Percentiles rank a stretch among this genome's conserved stretches.
Conservation (phyloP, 2,113 vertebrate genomes). For the Solenodon paradoxus region DNA sequence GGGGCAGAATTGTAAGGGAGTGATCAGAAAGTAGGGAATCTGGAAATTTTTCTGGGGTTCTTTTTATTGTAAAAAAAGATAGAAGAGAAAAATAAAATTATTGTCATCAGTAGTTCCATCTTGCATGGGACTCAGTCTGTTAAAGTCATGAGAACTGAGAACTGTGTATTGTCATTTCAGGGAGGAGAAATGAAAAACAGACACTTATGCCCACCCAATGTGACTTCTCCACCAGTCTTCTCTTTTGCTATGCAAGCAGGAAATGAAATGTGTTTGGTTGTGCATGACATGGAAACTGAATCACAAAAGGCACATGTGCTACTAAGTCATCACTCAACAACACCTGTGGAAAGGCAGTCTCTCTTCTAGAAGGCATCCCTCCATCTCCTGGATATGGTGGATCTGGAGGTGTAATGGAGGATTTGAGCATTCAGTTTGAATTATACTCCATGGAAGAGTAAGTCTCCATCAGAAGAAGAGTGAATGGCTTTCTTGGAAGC, state of each 20-base stretch:
- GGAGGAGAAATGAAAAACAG: not conserved
- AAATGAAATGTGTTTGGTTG: not conserved
- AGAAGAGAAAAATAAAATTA: slow-evolving; percentile 48
- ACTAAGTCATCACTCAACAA: not conserved
- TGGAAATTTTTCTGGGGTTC: slow-evolving; percentile 57
- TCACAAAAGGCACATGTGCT: not conserved
- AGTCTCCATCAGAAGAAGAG: not conserved
- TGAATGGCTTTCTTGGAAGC: not conserved
- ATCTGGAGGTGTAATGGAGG: not conserved
- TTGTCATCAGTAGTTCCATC: slow-evolving; percentile 55
- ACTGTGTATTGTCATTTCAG: slow-evolving; percentile 32
- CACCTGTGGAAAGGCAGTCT: not conserved
- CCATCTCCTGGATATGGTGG: not conserved
- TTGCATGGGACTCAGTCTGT: slow-evolving; percentile 70
- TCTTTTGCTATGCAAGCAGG: slow-evolving; percentile 7
- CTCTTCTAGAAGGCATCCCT: slow-evolving; percentile 4
- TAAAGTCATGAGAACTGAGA: slow-evolving; percentile 76
- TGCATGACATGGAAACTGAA: not conserved
- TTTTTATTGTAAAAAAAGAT: slow-evolving; percentile 71
- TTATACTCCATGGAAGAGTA: not conserved
- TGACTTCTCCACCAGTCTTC: slow-evolving; percentile 20
- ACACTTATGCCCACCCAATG: slow-evolving; percentile 52
- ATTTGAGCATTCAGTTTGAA: not conserved
- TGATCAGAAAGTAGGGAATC: slow-evolving; percentile 67
- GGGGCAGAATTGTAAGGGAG: slow-evolving; percentile 63